phyloP scores from a whole-genome alignment of 1,140 invertebrate genomes.

The Telenomus remus region DNA sequence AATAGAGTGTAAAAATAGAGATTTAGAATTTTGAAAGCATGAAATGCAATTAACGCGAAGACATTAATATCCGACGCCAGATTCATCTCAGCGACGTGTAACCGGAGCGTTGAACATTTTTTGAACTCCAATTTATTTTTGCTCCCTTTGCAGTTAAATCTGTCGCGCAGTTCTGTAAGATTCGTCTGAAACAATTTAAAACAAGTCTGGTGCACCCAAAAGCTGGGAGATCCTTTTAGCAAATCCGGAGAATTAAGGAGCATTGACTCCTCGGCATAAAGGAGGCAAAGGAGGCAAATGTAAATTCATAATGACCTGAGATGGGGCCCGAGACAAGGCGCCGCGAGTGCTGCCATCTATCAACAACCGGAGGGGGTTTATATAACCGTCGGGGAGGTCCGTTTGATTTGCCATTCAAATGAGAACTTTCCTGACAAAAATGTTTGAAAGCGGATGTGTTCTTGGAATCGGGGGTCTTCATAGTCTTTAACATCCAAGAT shows the following conservation, averaged over 20 bases:
- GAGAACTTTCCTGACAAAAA: constrained; percentile 1
- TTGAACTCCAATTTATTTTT: constrained; percentile 33
- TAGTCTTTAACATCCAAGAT: too few species aligned
- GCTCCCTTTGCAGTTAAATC: constrained; percentile 16
- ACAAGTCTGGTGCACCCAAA: constrained; percentile 4
- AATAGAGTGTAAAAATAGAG: too few species aligned
- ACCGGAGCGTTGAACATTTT: constrained; percentile 15
- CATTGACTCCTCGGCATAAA: background rate
- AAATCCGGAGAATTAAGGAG: background rate
- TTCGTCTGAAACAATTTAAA: constrained; percentile 7
- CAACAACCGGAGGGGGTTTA: background rate
- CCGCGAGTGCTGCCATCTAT: background rate
- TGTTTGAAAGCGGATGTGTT: background rate
- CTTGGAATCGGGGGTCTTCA: background rate
- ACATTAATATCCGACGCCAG: too few species aligned
- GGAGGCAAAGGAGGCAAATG: too few species aligned
- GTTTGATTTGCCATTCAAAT: constrained; percentile 5
- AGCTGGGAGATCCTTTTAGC: constrained; percentile 1
- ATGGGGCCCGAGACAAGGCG: too few species aligned
- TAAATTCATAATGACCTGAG: too few species aligned
- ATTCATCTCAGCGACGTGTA: constrained; percentile 8
- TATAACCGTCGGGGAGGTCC: background rate
- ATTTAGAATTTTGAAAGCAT: too few species aligned
- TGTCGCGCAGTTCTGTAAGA: constrained; percentile 22
- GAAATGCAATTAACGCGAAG: too few species aligned